Evolutionary conservation across 2,797 vertebrate genomes (phyloP).

Genomic region (Chiloscyllium punctatum): DNA sequence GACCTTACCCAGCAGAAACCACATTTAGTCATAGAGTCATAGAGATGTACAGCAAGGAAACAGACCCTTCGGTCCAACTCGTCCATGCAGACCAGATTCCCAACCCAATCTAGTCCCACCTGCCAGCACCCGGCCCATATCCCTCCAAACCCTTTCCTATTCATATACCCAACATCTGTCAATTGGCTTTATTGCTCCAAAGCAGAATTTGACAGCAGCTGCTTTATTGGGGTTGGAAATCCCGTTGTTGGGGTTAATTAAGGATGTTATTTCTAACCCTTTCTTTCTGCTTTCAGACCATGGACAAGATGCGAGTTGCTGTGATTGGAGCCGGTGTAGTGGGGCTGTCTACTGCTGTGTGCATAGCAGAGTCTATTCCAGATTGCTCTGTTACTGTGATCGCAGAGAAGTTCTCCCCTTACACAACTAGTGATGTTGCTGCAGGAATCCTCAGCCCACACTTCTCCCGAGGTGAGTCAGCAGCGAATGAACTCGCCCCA

Average conservation of each 20-base stretch:
- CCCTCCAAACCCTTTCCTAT: no score
- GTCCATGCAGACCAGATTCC: no score
- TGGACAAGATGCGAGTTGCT: slow-evolving; percentile 57
- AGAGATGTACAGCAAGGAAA: no score
- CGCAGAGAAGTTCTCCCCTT: slow-evolving; percentile 72
- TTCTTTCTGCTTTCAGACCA: slow-evolving; percentile 44
- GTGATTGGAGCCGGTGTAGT: slow-evolving; percentile 82
- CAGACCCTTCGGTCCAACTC: no score
- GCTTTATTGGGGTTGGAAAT: background rate
- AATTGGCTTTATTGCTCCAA: background rate
- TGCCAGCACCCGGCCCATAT: no score
- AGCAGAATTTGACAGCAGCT: background rate
- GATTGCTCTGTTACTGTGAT: slow-evolving; percentile 66
- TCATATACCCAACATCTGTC: no score
- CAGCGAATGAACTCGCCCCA: background rate
- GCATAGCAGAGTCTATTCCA: slow-evolving; percentile 61
- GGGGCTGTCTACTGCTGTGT: slow-evolving; percentile 78
- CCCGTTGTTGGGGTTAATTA: background rate
- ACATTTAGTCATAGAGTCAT: no score
- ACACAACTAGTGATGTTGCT: slow-evolving; percentile 81
- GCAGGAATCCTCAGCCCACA: slow-evolving; percentile 75
- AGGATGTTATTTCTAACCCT: background rate
- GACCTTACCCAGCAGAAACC: no score
- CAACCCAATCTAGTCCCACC: no score
- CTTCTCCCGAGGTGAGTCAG: slow-evolving; percentile 52